Base-by-base conservation (phyloP, 2,113 vertebrate genomes). In the Oncorhynchus gorbuscha region DNA sequence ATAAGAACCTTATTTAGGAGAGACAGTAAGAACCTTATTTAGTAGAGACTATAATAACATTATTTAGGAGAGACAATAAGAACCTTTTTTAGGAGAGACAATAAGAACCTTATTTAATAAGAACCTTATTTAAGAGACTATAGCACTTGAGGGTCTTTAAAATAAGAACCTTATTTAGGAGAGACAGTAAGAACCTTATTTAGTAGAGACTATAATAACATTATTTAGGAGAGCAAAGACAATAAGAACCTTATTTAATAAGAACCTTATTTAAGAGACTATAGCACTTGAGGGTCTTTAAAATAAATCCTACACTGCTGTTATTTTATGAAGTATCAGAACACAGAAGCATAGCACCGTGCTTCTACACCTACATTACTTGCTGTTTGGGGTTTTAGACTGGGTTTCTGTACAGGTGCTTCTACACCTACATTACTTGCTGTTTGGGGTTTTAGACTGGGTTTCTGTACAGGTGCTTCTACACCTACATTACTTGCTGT, bases 281-380 rank as follows among this genome's bases (percentile, higher is more conserved):
- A 20, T 16, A 45, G 32, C 32, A 80, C 74, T 80, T 75, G 58
- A 75, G 67, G 73, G 48, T 81, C 73, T 74, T 45, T 64, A 68
- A 79, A 83, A 86, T 18, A 35, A 20, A 13, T 45, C 9, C 39
- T 11, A 3, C 20, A 18, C 14, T 24, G 69, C n/a, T 49, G 35
- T 49, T 11, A n/a, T 24, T 7, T 22, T 9, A 49, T 45, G 8
- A 45, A 45, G 39, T 45, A 45, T 9, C 9, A 45, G 39, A 45
- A 45, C 39, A 11, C 39, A 45, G 8, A 45, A 45, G 39, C 39
- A 45, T 45, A 45, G 39, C 76, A 79, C 86, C 85, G 0, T 35
- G 35, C 35, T 35, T 35, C 35, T 35, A 35, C 6, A 35, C 35
- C 35, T 7, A 2, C 35, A 7, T 35, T 35, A 1, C 6, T 35